Evolutionary conservation across 2,888 invertebrate species (phyloP), one percentile per base, ranked within the genome.

Genomic region (Melanotus villosus): DNA sequence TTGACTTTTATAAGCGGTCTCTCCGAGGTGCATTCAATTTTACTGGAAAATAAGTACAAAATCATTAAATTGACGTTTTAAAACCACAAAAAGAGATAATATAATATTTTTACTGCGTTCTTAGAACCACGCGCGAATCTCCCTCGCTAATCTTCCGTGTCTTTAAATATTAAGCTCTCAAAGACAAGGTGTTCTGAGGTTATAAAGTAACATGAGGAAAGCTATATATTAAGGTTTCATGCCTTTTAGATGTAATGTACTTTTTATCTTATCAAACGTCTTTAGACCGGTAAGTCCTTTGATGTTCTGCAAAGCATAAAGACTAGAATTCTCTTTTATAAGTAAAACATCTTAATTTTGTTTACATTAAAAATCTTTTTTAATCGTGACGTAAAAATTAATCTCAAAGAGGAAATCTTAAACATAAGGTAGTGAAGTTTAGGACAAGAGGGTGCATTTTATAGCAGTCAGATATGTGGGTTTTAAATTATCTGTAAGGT

Each of bases 261-360:
- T 57, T 68, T 62, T 68, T 63, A 66, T 66, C 65, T 50, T 66
- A 59, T 66, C 41, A 59, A 58, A 50, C 52, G 14, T 59, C 52
- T 66, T 52, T 41, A 52, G 50, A 16, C 19, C 36, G 10, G 34
- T 34, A 14, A 47, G 12, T 59, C 32, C 52, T 52, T 59, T 66
- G 59, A 59, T 52, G 64, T 54, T 64, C 4, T 16, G n/a, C n/a
- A n/a, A 4, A 3, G 9, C 9, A 12, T 32, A 23, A 52, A 52
- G 30, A 18, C 12, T 30, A 14, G 16, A 9, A 18, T 52, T 52
- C 32, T 14, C n/a, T 19, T 32, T 47, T 19, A 2, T 19, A n/a
- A n/a, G 36, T 7, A 9, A 41, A 41, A 41, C 12, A 2, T 0
- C 41, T 16, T 12, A 41, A 41, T 41, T 6, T 41, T 41, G 16